A percentile compares a stretch with the other conserved stretches of the same genome.
These are phyloP conservation scores for Microplitis demolitor DNA, from an alignment of 1,140 invertebrate genomes.

Conservation along the genomic window DNA sequence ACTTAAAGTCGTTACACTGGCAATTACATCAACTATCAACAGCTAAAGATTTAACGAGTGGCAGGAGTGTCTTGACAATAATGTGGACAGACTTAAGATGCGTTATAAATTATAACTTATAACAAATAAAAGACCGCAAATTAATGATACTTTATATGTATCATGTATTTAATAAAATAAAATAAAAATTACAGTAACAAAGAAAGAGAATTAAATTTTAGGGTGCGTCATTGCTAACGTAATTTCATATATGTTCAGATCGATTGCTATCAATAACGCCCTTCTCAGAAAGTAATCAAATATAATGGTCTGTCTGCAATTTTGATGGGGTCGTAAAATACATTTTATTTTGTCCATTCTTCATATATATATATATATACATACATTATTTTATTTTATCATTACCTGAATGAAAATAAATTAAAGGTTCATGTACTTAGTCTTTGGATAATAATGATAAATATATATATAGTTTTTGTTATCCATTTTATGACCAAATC, in stretches of 20 bases:
- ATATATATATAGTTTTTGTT: too few relatives aligned
- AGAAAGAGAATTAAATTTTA: slow-evolving; percentile 3
- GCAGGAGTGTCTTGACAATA: neutral
- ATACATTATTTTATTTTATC: neutral
- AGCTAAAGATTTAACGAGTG: neutral
- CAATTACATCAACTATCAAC: too few relatives aligned
- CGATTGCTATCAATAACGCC: slow-evolving; percentile 31
- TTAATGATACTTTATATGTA: too few relatives aligned
- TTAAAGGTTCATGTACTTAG: neutral
- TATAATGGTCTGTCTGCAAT: slow-evolving; percentile 27
- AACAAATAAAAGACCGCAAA: too few relatives aligned
- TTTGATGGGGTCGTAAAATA: slow-evolving; percentile 26
- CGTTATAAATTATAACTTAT: too few relatives aligned
- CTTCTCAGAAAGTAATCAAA: slow-evolving; percentile 33
- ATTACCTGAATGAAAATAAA: neutral
- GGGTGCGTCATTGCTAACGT: slow-evolving; percentile 27
- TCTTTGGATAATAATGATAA: too few relatives aligned
- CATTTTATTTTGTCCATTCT: slow-evolving; percentile 12
- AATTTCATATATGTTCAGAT: slow-evolving; percentile 32
- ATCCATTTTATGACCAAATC: too few relatives aligned
- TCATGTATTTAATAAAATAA: neutral
- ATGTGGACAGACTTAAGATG: too few relatives aligned
- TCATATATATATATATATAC: neutral
- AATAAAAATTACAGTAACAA: neutral
- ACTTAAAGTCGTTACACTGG: too few relatives aligned